Percentiles rank a stretch among this genome's conserved stretches.
Conservation (phyloP, 2,113 vertebrate genomes). For the Sylvilagus bachmani region DNA sequence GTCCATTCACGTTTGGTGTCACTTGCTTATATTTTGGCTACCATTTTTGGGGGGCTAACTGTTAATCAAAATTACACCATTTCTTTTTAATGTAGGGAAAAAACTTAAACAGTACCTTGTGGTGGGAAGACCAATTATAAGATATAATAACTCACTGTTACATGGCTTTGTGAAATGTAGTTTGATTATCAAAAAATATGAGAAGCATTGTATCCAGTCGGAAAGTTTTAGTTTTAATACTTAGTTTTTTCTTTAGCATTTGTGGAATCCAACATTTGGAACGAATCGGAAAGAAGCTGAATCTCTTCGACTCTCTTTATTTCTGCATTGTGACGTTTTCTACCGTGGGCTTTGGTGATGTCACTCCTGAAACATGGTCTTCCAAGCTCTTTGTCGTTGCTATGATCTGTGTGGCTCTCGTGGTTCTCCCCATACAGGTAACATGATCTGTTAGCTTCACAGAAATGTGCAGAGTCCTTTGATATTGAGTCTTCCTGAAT, state of each 20-base stretch:
- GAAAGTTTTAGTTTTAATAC: conserved; percentile 72
- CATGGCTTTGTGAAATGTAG: background rate
- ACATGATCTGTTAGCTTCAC: conserved; percentile 16
- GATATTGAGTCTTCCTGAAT: background rate
- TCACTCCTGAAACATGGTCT: conserved; percentile 93
- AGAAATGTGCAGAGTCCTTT: background rate
- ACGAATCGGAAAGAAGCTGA: conserved; percentile 91
- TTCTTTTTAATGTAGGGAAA: conserved; percentile 6
- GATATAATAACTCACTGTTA: background rate
- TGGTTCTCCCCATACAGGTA: conserved; percentile 94
- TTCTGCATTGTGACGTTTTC: conserved; percentile 96
- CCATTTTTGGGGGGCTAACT: conserved; percentile 15
- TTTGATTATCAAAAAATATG: conserved; percentile 16
- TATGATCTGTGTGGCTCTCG: conserved; percentile 94
- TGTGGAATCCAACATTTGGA: conserved; percentile 95
- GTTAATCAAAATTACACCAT: conserved; percentile 67
- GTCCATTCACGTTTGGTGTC: background rate
- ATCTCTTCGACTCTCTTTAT: conserved; percentile 93
- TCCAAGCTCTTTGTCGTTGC: conserved; percentile 94
- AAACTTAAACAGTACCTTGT: background rate
- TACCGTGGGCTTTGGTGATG: conserved; percentile 94
- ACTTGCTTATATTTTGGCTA: conserved; percentile 1
- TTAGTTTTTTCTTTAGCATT: conserved; percentile 88
- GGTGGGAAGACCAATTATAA: background rate
- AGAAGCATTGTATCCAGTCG: conserved; percentile 37